A percentile compares a stretch with the other conserved stretches of the same genome.
phyloP scores from a whole-genome alignment of 2,888 invertebrate genomes.

The Bibio marci region DNA sequence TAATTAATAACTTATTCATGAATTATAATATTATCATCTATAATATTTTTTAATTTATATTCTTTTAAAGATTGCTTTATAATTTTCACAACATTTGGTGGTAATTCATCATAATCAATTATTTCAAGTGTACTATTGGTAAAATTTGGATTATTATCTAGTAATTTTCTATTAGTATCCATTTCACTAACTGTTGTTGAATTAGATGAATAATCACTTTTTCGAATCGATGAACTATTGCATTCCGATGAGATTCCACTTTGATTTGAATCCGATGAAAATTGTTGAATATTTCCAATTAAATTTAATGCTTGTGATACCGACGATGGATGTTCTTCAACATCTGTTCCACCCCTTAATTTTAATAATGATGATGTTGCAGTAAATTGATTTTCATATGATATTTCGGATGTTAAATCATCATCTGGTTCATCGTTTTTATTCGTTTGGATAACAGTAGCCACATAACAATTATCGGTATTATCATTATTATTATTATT shows the following conservation, averaged over 20 bases:
- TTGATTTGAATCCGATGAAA: constrained; percentile 22
- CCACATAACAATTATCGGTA: too few species aligned
- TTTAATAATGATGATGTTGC: too few species aligned
- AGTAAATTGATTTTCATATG: too few species aligned
- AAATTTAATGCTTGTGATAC: background rate
- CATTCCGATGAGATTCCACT: constrained; percentile 25
- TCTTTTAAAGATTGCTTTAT: constrained; percentile 38
- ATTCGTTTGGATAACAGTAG: too few species aligned
- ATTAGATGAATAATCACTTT: constrained; percentile 5
- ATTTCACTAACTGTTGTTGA: constrained; percentile 2
- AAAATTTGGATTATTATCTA: constrained; percentile 5
- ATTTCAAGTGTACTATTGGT: constrained; percentile 14
- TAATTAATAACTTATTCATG: too few species aligned
- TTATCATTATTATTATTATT: too few species aligned
- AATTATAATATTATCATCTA: too few species aligned
- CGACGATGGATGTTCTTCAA: too few species aligned
- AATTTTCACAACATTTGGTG: constrained; percentile 40
- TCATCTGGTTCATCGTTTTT: too few species aligned
- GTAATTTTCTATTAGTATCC: background rate
- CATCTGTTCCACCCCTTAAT: too few species aligned
- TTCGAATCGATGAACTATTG: constrained; percentile 6
- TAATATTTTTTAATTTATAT: background rate
- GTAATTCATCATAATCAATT: constrained; percentile 32
- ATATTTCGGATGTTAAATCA: too few species aligned
- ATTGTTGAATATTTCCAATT: constrained; percentile 21